phyloP scores from a whole-genome alignment of 2,113 vertebrate genomes.

The Chelonoidis abingdonii region DNA sequence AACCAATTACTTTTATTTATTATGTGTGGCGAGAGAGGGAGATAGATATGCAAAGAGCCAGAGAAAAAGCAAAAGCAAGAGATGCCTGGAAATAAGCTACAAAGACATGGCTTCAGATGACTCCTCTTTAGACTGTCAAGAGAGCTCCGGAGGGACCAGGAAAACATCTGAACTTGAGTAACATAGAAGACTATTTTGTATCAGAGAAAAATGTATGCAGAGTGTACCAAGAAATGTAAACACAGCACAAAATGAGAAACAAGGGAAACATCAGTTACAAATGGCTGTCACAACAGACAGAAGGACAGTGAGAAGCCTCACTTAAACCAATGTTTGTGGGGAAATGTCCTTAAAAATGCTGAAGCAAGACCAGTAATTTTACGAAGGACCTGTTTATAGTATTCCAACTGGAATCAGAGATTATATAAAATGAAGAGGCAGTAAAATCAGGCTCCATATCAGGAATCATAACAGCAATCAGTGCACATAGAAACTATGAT shows the following conservation, averaged over 20 bases:
- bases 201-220: background rate
- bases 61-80: background rate
- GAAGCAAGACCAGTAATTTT: background rate
- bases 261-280: background rate
- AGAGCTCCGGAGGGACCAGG: rapidly evolving
- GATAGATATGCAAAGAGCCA: background rate
- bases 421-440: background rate
- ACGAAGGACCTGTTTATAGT: background rate
- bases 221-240: background rate
- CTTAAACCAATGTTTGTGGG: background rate
- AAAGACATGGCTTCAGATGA: background rate
- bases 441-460: background rate
- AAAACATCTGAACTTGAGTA: background rate
- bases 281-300: background rate
- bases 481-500: too few relatives aligned
- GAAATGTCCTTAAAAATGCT: background rate
- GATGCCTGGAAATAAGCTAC: background rate
- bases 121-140: background rate
- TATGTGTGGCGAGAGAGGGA: background rate
- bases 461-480: background rate
- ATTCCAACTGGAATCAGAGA: background rate
- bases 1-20: background rate
- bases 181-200: background rate
- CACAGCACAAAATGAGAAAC: background rate
- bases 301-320: background rate